Base-by-base conservation (phyloP, 2,113 vertebrate species). In the Turdus rufiventris region DNA sequence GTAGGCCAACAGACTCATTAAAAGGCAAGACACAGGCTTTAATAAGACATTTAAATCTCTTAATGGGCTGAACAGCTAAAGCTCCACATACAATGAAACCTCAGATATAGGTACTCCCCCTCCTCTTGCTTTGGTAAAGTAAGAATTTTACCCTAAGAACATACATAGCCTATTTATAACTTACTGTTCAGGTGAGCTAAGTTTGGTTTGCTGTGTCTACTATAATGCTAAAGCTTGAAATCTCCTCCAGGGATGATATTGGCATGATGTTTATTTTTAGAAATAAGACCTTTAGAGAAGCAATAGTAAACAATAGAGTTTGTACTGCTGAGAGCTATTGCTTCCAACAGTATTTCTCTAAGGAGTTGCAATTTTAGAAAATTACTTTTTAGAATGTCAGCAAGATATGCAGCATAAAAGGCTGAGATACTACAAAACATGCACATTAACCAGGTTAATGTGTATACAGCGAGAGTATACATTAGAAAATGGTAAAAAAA, bases 11-110 rank as follows among this genome's bases (percentile, higher is more conserved):
- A 91, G 45, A 89, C 62, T 92, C 50, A 66, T 70, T 80, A 80
- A 92, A 96, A 95, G 89, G 79, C 88, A 94, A 91, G 85, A 88
- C 58, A 83, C 1, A 83, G 73, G 57, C 67, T 96, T 97, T 95
- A 94, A 51, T 68, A 92, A 81, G 85, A 95, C 62, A 77, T 70
- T 91, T 76, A 67, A 68, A 74, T 75, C 34, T 80, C 73, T 71
- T 78, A 40, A 75, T 66, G 56, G 43, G 74, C 73, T 63, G 23
- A 94, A 70, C 50, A 82, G 70, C 58, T 88, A 40, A 93, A 94
- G 63, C 47, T 88, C 47, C 43, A 87, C n/a, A 84, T 63, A 43
- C 42, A 83, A 21, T 60, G 48, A 70, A 66, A 66, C 56, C 42
- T 61, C 88, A 63, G 56, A n/a, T 36, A 62, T 1, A 68, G 29